Evolutionary conservation across 2,888 invertebrate genomes (phyloP).

Genomic region (Dryobotodes eremita): DNA sequence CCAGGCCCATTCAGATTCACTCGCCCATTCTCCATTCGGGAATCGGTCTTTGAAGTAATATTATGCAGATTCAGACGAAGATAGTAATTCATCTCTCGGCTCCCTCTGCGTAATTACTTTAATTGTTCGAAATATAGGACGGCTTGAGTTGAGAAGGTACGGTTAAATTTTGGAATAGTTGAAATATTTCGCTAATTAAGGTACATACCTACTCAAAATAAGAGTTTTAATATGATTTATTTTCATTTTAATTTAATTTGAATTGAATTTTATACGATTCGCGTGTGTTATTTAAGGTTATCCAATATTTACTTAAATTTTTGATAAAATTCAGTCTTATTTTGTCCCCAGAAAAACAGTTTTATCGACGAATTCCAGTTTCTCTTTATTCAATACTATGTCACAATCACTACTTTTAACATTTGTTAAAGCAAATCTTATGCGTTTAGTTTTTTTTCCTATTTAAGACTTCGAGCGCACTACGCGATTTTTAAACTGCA

Average conservation of each 20-base stretch:
- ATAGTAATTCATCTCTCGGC: slow-evolving; percentile 42
- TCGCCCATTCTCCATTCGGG: slow-evolving; percentile 33
- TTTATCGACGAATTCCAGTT: no score
- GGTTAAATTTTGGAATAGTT: slow-evolving; percentile 33
- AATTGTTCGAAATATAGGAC: slow-evolving; percentile 44
- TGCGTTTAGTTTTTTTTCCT: no score
- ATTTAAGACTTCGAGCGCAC: no score
- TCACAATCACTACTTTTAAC: no score
- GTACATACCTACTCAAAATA: background rate
- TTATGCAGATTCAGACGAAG: slow-evolving; percentile 46
- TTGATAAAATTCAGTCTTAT: background rate
- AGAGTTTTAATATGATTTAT: background rate
- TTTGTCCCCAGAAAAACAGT: no score
- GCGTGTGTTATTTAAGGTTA: background rate
- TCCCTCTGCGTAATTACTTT: slow-evolving; percentile 39
- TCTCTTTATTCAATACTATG: no score
- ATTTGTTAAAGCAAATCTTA: no score
- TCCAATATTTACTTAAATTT: background rate
- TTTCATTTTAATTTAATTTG: background rate
- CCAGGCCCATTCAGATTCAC: slow-evolving; percentile 47
- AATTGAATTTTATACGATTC: background rate
- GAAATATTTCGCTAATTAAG: background rate
- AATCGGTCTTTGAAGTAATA: slow-evolving; percentile 43
- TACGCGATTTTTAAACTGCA: no score
- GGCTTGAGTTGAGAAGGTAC: slow-evolving; percentile 6